phyloP scores from a whole-genome alignment of 2,113 vertebrate genomes.

The Montifringilla adamsi region DNA sequence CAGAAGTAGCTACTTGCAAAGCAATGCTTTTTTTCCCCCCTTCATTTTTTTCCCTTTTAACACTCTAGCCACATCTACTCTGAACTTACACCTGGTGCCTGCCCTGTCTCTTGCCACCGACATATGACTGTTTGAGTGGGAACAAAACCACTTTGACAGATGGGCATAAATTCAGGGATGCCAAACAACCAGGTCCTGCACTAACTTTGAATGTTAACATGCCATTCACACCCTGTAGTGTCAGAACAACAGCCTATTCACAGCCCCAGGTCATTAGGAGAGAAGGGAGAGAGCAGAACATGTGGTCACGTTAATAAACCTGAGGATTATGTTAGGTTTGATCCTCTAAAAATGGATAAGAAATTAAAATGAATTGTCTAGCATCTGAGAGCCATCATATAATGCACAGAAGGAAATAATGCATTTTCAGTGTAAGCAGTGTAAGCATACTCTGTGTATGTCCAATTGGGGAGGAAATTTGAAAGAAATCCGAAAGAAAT shows the following conservation, averaged over 20 bases:
- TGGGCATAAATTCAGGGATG: conserved; percentile 28
- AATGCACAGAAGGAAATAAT: neutral
- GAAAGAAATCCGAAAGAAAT: neutral
- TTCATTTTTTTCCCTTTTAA: neutral
- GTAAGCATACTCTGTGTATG: neutral
- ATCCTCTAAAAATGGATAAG: neutral
- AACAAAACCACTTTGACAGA: conserved; percentile 47
- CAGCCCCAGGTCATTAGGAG: neutral
- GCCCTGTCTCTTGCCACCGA: neutral
- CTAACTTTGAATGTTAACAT: conserved; percentile 17
- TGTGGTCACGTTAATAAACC: neutral
- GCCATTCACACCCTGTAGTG: neutral
- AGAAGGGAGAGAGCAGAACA: neutral
- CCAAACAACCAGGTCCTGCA: neutral
- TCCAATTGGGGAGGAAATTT: neutral
- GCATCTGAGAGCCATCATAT: neutral
- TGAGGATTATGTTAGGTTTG: neutral
- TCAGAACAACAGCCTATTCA: conserved; percentile 30
- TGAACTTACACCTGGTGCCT: conserved; percentile 9
- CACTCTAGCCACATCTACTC: neutral
- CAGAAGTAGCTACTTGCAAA: conserved; percentile 22
- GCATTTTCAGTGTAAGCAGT: neutral
- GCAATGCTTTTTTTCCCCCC: neutral
- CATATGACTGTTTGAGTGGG: neutral
- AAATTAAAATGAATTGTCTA: neutral